Evolutionary conservation across 2,113 vertebrate species (phyloP), one percentile per base, ranked within the genome.

Genomic region (Anoura caudifer): DNA sequence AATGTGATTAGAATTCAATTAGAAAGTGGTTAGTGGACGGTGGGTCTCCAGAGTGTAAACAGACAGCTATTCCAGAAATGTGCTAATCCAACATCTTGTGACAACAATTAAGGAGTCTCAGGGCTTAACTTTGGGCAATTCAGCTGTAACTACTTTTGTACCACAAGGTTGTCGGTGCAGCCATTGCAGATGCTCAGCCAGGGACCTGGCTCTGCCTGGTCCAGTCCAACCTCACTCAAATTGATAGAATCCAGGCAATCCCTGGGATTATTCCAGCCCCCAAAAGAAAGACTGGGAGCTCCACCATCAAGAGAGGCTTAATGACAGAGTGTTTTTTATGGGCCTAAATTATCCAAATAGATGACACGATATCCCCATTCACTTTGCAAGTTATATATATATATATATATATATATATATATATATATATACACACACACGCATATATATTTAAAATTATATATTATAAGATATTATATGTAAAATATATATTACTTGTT

Each of bases 1-100:
- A 99, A 99, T 98, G 99, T 98, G 99, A 99, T 99, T 99, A 99
- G 99, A 99, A 99, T 99, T 99, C 99, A 99, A 99, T 99, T 99
- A 99, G 99, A 99, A 99, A 99, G 99, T 98, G 99, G 99, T 99
- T 99, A 99, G 99, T 99, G 98, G 98, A 98, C 97, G 97, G 98
- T 93, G 96, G 98, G 98, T 98, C 99, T 99, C 98, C 97, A 97
- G 97, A 98, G 98, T 98, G 99, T 99, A 99, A 99, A 99, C 99
- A 99, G 99, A 98, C 99, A 99, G 99, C 99, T 99, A 99, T 99
- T 99, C 98, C 99, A 99, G 99, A 99, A 99, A 99, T 99, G 99
- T 99, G 98, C 96, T 99, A 99, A 99, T 99, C 99, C 99, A 98
- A 98, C 99, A 99, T 99, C 99, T 99, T 99, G 99, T 99, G 99